Conservation (phyloP, 2,888 invertebrate species). For the Drosophila paracracens region DNA sequence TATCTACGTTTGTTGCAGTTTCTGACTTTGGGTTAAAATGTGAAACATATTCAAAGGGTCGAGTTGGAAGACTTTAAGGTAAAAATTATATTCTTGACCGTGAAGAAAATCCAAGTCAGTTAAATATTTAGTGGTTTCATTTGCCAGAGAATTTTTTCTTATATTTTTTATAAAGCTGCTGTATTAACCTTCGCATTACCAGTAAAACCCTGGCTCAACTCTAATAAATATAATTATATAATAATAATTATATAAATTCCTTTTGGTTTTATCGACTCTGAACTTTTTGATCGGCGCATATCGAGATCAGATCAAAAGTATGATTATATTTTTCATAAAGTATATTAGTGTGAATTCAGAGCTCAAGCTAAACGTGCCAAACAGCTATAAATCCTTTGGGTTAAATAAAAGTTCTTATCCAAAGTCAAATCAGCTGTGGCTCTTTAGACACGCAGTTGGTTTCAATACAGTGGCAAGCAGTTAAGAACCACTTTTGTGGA, state of each 20-base stretch:
- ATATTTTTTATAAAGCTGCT: background rate
- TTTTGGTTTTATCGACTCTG: background rate
- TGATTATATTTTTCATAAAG: background rate
- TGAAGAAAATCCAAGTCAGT: background rate
- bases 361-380: background rate
- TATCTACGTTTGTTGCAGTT: slow-evolving; percentile 29
- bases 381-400: background rate
- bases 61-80: background rate
- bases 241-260: background rate
- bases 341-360: background rate
- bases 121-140: background rate
- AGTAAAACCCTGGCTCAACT: background rate
- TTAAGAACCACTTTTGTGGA: slow-evolving; percentile 1
- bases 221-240: background rate
- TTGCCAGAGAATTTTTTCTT: background rate
- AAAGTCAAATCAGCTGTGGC: slow-evolving; percentile 13
- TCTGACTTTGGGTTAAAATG: background rate
- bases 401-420: slow-evolving; percentile 44
- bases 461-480: background rate
- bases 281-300: background rate
- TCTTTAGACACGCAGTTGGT: slow-evolving; percentile 6
- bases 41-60: background rate
- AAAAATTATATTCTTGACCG: background rate
- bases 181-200: background rate
- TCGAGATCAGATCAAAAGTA: background rate